Percentiles rank a stretch among this genome's conserved stretches.
phyloP scores from a whole-genome alignment of 2,797 vertebrate species.

The Neoniphon sammara region DNA sequence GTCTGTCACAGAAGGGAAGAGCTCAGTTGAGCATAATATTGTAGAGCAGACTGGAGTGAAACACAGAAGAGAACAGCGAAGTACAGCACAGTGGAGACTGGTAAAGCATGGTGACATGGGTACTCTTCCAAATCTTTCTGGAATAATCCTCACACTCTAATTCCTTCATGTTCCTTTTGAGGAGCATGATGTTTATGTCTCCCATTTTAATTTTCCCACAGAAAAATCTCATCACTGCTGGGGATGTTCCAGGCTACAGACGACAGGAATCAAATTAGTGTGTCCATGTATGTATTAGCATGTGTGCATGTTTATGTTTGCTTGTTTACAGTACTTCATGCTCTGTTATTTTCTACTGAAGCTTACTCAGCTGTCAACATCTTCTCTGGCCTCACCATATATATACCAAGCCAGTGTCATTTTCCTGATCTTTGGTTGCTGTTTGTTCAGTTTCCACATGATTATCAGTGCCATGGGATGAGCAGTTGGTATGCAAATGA shows the following conservation, averaged over 20 bases:
- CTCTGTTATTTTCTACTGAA: slow-evolving; percentile 5
- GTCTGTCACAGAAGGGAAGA: neutral
- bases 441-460: slow-evolving; percentile 33
- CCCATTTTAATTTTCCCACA: slow-evolving; percentile 19
- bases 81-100: neutral
- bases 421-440: slow-evolving; percentile 12
- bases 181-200: slow-evolving; percentile 8
- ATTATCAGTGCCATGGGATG: slow-evolving; percentile 6
- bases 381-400: neutral
- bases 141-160: slow-evolving; percentile 21
- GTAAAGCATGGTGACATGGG: neutral
- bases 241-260: neutral
- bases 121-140: slow-evolving; percentile 12
- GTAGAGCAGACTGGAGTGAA: neutral
- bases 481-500: no score
- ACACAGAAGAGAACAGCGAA: neutral
- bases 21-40: neutral
- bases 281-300: neutral
- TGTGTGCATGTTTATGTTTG: neutral
- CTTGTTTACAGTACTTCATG: slow-evolving; percentile 7
- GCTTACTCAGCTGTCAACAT: slow-evolving; percentile 10
- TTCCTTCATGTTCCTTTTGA: slow-evolving; percentile 23
- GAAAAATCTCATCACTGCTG: slow-evolving; percentile 21
- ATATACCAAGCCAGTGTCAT: slow-evolving; percentile 4
- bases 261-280: neutral